These are phyloP conservation scores for Acrobasis repandana DNA, from an alignment of 2,888 invertebrate genomes.

Conservation along the genomic window DNA sequence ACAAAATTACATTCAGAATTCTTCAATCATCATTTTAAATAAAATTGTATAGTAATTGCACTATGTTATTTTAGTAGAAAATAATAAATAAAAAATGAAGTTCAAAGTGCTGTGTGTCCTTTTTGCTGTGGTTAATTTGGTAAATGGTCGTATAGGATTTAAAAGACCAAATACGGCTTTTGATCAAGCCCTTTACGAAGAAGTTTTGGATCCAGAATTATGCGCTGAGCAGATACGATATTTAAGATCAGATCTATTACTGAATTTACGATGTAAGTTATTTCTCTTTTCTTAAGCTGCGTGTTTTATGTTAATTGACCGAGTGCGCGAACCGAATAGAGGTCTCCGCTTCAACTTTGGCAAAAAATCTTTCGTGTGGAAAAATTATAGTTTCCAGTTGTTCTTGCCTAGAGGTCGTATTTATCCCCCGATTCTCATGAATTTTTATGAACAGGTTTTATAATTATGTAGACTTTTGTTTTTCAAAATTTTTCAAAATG, in stretches of 20 bases:
- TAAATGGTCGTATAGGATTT: background rate
- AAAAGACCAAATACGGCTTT: background rate
- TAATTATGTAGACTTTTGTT: too few relatives aligned
- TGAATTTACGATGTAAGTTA: conserved; percentile 30
- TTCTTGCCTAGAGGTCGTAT: too few relatives aligned
- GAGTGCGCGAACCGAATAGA: too few relatives aligned
- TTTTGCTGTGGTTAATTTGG: background rate
- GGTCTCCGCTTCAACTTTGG: too few relatives aligned
- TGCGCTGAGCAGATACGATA: conserved; percentile 29
- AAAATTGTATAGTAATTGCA: background rate
- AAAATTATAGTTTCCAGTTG: too few relatives aligned
- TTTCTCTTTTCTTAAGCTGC: background rate
- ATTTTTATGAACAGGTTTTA: too few relatives aligned
- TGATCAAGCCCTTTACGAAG: conserved; percentile 26
- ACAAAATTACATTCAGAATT: background rate
- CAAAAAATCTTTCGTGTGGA: too few relatives aligned
- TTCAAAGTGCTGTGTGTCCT: background rate
- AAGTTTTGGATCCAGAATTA: conserved; percentile 29
- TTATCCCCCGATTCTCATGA: too few relatives aligned
- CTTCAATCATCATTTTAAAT: background rate
- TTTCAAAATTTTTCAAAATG: too few relatives aligned
- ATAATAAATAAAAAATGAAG: conserved; percentile 8
- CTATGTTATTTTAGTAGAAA: background rate
- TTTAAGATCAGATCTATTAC: conserved; percentile 22
- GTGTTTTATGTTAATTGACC: too few relatives aligned